Base-by-base conservation (phyloP, 1,140 invertebrate genomes). In the Tetramorium alpestre region DNA sequence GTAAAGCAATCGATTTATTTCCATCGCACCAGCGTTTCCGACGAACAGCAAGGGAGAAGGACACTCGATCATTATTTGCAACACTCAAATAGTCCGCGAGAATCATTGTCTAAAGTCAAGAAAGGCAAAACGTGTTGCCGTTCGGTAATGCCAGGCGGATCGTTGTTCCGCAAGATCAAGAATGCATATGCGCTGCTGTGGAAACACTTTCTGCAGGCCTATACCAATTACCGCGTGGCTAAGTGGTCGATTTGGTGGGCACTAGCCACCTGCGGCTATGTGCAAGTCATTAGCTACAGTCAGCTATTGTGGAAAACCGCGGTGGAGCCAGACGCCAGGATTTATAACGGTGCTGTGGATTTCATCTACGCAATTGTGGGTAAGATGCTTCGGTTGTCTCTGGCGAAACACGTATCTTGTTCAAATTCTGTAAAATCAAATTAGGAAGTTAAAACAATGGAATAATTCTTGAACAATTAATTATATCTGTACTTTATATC, bases 201-300 rank as follows among this genome's bases (percentile, higher is more conserved):
- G 96, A 93, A 95, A 18, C 98, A 99, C 94, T 97, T 98, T 64
- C 94, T 96, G 58, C 93, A 96, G 44, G 97, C 98, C 38, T 99
- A 98, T 94, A 96, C 96, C 0, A 97, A 98, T 93, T 90, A 92
- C 0, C 96, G 97, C 67, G 96, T 98, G 6, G 41, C 98, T 0
- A 98, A 98, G 91, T 99, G 98, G 98, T 98, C 98, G 1, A 92
- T 98, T 18, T 98, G 98, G 97, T 99, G 98, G 96, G 97, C 98
- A 0, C 95, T 97, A 25, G 96, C 97, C 0, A 96, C 98, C 16
- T 98, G 98, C 88, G 97, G 98, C 13, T 98, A 97, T 95, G 96
- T 97, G n/a, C 98, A 98, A 94, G 96, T 98, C 11, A 96, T 97
- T 80, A 97, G 96, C 64, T 99, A 98, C 92, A 96, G 98, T 89